Percentiles rank a stretch among this genome's conserved stretches.
phyloP scores from a whole-genome alignment of 92 coral and sea anemone genomes.

The Porites rus region DNA sequence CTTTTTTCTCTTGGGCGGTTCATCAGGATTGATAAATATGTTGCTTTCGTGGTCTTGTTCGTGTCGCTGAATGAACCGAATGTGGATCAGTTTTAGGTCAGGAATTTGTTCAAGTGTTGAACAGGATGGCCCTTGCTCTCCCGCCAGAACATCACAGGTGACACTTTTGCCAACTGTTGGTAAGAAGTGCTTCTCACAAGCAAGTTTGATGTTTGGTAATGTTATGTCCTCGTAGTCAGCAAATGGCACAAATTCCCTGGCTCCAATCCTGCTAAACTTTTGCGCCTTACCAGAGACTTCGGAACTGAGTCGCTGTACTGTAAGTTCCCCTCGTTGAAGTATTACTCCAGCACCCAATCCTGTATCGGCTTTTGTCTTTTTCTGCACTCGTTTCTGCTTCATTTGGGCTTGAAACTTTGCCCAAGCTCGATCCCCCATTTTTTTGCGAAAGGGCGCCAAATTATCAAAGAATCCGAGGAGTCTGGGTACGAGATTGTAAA shows the following conservation, averaged over 20 bases:
- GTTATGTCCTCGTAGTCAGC: constrained; percentile 30
- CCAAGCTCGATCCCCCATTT: constrained; percentile 47
- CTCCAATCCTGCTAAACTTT: constrained; percentile 28
- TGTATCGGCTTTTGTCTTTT: constrained; percentile 9
- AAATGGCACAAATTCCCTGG: constrained; percentile 57
- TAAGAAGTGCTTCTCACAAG: constrained; percentile 47
- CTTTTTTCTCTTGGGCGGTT: neutral
- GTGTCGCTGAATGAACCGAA: constrained; percentile 9
- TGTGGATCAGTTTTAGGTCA: constrained; percentile 21
- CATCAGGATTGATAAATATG: constrained; percentile 2
- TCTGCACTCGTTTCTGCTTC: constrained; percentile 47
- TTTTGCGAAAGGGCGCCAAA: neutral
- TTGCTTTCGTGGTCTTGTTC: neutral
- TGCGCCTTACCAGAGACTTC: constrained; percentile 55
- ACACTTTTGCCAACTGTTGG: constrained; percentile 41
- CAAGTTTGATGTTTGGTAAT: constrained; percentile 25
- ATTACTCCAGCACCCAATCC: constrained; percentile 17
- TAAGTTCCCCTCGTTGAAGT: constrained; percentile 37
- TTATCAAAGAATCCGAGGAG: too few relatives aligned
- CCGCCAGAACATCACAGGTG: constrained; percentile 32
- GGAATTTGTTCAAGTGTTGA: constrained; percentile 38
- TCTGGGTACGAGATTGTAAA: neutral
- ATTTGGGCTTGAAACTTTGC: constrained; percentile 32
- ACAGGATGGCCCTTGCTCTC: constrained; percentile 55
- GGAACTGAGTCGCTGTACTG: constrained; percentile 36